These are phyloP conservation scores for Polylopha cassiicola DNA, from an alignment of 2,888 invertebrate genomes.

Conservation along the genomic window DNA sequence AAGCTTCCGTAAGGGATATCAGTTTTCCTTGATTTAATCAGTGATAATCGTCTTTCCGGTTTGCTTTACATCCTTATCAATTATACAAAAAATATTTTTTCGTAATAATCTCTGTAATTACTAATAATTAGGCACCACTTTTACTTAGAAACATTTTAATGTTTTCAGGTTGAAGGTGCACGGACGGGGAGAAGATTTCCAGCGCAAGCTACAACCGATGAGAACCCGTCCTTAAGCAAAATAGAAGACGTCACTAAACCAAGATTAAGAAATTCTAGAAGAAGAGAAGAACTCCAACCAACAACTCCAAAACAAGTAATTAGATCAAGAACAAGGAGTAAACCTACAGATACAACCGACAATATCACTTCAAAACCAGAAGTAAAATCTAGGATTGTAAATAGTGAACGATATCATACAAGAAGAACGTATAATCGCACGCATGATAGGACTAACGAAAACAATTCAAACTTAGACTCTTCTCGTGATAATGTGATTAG, in stretches of 20 bases:
- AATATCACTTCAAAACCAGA: slow-evolving; percentile 34
- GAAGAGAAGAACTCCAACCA: slow-evolving; percentile 42
- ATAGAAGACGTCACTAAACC: slow-evolving; percentile 45
- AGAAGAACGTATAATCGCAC: slow-evolving; percentile 56
- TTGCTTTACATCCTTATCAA: slow-evolving; percentile 6
- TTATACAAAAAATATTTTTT: neutral
- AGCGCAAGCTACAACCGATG: slow-evolving; percentile 39
- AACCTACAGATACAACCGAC: slow-evolving; percentile 32
- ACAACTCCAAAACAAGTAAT: slow-evolving; percentile 35
- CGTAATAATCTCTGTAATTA: neutral
- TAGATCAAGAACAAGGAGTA: slow-evolving; percentile 49
- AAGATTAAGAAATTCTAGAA: slow-evolving; percentile 49
- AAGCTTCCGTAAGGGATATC: no score
- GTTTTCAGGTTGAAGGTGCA: slow-evolving; percentile 57
- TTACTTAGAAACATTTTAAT: slow-evolving; percentile 8
- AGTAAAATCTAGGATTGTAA: slow-evolving; percentile 35
- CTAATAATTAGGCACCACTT: neutral
- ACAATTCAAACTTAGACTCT: slow-evolving; percentile 37
- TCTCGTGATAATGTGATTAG: slow-evolving; percentile 42
- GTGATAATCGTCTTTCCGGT: slow-evolving; percentile 2
- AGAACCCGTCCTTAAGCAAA: slow-evolving; percentile 35
- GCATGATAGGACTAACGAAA: slow-evolving; percentile 45
- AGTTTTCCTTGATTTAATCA: neutral
- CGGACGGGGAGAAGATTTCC: slow-evolving; percentile 52
- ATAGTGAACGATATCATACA: slow-evolving; percentile 60